These are phyloP conservation scores for Liasis olivaceus DNA, from an alignment of 2,797 vertebrate species.

Conservation along the genomic window DNA sequence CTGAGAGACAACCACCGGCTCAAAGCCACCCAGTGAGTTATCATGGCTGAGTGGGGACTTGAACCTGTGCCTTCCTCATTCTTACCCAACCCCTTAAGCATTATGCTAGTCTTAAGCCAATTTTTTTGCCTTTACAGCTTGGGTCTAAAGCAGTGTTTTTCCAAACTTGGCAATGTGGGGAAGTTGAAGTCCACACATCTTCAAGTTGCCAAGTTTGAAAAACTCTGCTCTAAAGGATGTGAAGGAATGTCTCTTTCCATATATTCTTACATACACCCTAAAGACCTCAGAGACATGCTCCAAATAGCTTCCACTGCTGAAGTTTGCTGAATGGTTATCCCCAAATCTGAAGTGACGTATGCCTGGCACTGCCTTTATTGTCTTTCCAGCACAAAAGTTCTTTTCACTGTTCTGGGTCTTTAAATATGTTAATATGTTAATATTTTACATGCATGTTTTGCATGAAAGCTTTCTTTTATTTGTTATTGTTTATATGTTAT, in stretches of 20 bases:
- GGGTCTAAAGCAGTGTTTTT: neutral
- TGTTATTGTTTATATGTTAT: neutral
- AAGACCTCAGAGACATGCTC: neutral
- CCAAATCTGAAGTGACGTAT: neutral
- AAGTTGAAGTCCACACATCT: neutral
- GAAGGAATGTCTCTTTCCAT: neutral
- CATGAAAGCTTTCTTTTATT: neutral
- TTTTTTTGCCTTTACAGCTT: neutral
- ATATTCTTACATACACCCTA: neutral
- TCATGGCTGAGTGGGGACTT: neutral
- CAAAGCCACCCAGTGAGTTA: neutral
- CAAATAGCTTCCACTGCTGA: neutral
- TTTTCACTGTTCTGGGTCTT: neutral
- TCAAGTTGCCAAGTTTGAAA: neutral
- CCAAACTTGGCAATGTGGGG: neutral
- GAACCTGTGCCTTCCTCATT: neutral
- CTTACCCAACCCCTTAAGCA: neutral
- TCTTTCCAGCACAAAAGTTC: neutral
- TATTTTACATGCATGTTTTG: neutral
- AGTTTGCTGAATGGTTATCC: neutral
- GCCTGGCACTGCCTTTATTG: neutral
- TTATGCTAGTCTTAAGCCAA: neutral
- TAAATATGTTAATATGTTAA: neutral
- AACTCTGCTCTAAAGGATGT: neutral
- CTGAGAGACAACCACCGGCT: neutral